These are phyloP conservation scores for Argentina silus DNA, from an alignment of 2,797 vertebrate species.

Conservation along the genomic window DNA sequence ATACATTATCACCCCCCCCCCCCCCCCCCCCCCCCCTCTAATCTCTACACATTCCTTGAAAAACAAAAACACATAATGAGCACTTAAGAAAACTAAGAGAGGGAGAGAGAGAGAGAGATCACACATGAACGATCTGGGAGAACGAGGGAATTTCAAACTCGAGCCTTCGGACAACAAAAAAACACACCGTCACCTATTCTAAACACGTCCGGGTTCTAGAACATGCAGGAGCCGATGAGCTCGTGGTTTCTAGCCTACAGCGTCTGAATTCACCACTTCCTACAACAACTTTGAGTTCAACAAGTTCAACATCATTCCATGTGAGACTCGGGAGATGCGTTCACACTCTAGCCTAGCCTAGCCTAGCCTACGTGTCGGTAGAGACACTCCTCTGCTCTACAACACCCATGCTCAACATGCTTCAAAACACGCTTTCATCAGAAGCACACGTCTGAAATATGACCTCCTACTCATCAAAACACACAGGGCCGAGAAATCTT, in stretches of 20 bases:
- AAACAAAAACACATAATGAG: slow-evolving; percentile 24
- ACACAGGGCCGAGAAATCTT: not conserved
- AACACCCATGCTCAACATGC: slow-evolving; percentile 29
- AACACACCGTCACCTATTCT: not conserved
- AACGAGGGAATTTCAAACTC: slow-evolving; percentile 24
- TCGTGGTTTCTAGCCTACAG: slow-evolving; percentile 29
- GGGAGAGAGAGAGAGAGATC: slow-evolving; percentile 25
- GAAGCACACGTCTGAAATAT: slow-evolving; percentile 24
- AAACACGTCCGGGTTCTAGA: not conserved
- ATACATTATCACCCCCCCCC: no score
- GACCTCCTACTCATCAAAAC: slow-evolving; percentile 15
- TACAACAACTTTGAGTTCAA: slow-evolving; percentile 34
- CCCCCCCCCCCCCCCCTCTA: slow-evolving; percentile 9
- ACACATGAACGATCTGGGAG: slow-evolving; percentile 29
- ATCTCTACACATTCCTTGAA: slow-evolving; percentile 23
- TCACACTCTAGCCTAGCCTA: slow-evolving; percentile 11
- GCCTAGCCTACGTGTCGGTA: slow-evolving; percentile 16
- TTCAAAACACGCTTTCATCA: not conserved
- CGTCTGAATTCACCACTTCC: slow-evolving; percentile 54
- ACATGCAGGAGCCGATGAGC: not conserved
- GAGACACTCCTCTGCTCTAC: slow-evolving; percentile 24
- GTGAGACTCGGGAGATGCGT: not conserved
- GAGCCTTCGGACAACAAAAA: slow-evolving; percentile 26
- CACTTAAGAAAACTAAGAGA: slow-evolving; percentile 29
- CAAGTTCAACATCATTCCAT: not conserved